Evolutionary conservation across 2,113 vertebrate genomes (phyloP), one percentile per base, ranked within the genome.

Genomic region (Nothocercus nigrocapillus): DNA sequence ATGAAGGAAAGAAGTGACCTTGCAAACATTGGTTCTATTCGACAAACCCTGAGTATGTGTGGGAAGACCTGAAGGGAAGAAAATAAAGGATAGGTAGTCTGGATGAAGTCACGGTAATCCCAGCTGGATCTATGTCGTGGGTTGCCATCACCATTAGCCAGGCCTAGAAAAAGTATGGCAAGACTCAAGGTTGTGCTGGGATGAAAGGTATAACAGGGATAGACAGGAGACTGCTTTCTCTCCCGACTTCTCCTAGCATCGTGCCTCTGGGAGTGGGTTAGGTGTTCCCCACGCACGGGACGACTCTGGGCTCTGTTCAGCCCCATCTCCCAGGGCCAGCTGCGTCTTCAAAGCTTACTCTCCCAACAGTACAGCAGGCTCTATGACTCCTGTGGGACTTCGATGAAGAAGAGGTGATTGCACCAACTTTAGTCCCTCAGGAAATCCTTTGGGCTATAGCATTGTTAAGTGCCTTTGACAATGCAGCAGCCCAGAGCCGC

Each of bases 371-470:
- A 87, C 36, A 92, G 66, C 15, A 63, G 74, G 36, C 47, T 86
- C 42, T 81, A 64, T 80, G 94, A 87, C 18, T 92, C 34, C 32
- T 90, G 25, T 82, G 67, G 82, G 94, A 70, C 28, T 70, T 93
- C 44, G 47, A 70, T 13, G 59, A n/a, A 38, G 64, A 86, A 86
- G 40, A 81, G 2, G 13, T 4, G 1, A n/a, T 61, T n/a, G 6
- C 34, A 94, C 8, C 1, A 42, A 62, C 25, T 59, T 80, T 67
- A 91, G 74, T 49, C 16, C 17, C 40, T n/a, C 45, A 77, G 24
- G 21, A 87, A 95, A 83, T 94, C 61, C 58, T 97, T 93, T 75
- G 34, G 53, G 22, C 10, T 90, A n/a, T 95, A 95, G 97, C 96
- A 79, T 83, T 36, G 85, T 94, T 91, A 88, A 81, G 86, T 62